Percentiles rank a stretch among this genome's conserved stretches.
These are phyloP conservation scores for Castor canadensis DNA, from an alignment of 2,113 vertebrate genomes.

Conservation along the genomic window DNA sequence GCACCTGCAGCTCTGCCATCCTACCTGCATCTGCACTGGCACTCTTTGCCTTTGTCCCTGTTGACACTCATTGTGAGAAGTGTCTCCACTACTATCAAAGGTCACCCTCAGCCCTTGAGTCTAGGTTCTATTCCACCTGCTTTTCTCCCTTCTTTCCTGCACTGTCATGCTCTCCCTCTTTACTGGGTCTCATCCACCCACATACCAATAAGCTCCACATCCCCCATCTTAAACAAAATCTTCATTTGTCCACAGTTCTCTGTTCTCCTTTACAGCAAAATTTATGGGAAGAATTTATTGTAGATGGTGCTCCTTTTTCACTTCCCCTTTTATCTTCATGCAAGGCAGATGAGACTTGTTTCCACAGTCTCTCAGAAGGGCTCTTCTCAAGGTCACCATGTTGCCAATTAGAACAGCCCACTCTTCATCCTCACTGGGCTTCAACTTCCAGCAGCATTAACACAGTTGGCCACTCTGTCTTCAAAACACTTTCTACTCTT, in stretches of 20 bases:
- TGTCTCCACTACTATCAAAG: not conserved
- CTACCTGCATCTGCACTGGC: not conserved
- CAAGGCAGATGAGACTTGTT: not conserved
- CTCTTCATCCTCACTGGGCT: not conserved
- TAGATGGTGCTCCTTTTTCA: not conserved
- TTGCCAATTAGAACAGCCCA: not conserved
- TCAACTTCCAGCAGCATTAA: not conserved
- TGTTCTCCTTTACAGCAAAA: not conserved
- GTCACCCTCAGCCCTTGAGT: not conserved
- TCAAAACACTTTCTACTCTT: not conserved
- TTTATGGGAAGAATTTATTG: not conserved
- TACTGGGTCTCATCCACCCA: no score
- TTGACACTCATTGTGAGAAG: not conserved
- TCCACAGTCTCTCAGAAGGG: not conserved
- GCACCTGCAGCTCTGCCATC: not conserved
- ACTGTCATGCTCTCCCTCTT: not conserved
- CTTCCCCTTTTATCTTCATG: not conserved
- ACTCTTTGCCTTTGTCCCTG: not conserved
- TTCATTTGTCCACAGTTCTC: not conserved
- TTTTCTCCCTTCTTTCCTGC: not conserved
- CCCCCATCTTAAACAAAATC: not conserved
- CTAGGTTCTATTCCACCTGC: not conserved
- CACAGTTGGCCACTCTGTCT: not conserved
- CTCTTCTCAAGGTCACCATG: not conserved
- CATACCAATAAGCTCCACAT: not conserved